These are phyloP conservation scores for Hydrozoanthus tunicans DNA, from an alignment of 64 coral and sea anemone species.

Conservation along the genomic window DNA sequence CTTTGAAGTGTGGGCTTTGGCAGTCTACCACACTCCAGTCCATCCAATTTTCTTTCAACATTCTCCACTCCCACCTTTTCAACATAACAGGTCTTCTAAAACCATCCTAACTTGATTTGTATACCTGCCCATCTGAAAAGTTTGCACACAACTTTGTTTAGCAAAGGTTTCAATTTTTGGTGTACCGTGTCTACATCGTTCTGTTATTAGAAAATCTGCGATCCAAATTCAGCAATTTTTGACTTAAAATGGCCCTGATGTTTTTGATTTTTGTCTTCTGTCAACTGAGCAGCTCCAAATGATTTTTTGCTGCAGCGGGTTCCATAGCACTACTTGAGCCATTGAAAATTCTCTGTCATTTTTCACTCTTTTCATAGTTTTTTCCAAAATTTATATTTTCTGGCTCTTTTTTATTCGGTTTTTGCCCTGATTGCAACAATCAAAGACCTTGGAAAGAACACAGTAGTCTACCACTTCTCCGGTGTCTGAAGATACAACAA, in stretches of 20 bases:
- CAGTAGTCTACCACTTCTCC: not conserved
- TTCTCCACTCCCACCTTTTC: conserved; percentile 6
- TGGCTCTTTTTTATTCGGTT: not conserved
- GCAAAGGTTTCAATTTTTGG: conserved; percentile 10
- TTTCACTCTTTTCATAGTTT: not conserved
- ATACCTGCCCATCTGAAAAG: conserved; percentile 30
- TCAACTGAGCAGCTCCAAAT: not conserved
- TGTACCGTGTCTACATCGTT: conserved; percentile 29
- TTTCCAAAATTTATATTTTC: not conserved
- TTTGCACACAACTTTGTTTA: conserved; percentile 30
- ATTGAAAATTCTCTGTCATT: not conserved
- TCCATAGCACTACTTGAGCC: not conserved
- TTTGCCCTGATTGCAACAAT: not conserved
- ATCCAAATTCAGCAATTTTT: conserved; percentile 21
- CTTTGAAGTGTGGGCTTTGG: conserved; percentile 47
- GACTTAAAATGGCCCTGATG: conserved; percentile 20
- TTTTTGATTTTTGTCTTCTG: not conserved
- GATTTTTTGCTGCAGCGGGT: not conserved
- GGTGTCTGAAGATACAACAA: conserved; percentile 9
- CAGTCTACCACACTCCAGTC: conserved; percentile 44
- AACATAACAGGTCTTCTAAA: conserved; percentile 31
- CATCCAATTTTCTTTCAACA: conserved; percentile 27
- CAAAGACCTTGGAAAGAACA: too few relatives aligned
- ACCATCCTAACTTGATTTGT: conserved; percentile 24
- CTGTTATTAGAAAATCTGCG: not conserved